These are phyloP conservation scores for Apamea anceps DNA, from an alignment of 2,888 invertebrate species.

Conservation along the genomic window DNA sequence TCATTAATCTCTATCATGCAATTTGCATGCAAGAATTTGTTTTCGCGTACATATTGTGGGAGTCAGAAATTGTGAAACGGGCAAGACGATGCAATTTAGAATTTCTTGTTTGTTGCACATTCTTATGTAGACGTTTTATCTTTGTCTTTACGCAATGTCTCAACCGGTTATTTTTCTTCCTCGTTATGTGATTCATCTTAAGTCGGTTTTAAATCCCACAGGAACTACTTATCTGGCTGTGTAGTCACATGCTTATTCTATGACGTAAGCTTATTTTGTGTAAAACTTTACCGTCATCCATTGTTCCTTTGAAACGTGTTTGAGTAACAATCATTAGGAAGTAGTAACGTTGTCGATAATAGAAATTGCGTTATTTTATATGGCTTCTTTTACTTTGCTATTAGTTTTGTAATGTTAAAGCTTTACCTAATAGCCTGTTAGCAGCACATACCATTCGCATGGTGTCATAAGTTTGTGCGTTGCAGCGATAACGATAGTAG, in stretches of 20 bases:
- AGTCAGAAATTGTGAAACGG: slow-evolving; percentile 43
- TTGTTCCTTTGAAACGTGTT: slow-evolving; percentile 62
- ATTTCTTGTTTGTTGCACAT: slow-evolving; percentile 37
- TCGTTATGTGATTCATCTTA: not conserved
- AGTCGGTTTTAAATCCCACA: slow-evolving; percentile 28
- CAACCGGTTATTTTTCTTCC: slow-evolving; percentile 5
- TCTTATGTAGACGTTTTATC: slow-evolving; percentile 30
- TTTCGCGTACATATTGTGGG: slow-evolving; percentile 58
- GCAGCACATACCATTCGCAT: slow-evolving; percentile 58
- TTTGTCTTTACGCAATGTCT: slow-evolving; percentile 21
- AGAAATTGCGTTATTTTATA: slow-evolving; percentile 42
- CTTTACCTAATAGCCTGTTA: slow-evolving; percentile 40
- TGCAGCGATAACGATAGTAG: slow-evolving; percentile 48
- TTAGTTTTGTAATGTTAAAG: slow-evolving; percentile 25
- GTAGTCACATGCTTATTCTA: slow-evolving; percentile 36
- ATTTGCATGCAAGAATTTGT: slow-evolving; percentile 62
- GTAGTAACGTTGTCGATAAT: slow-evolving; percentile 58
- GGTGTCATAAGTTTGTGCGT: slow-evolving; percentile 56
- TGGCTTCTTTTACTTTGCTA: slow-evolving; percentile 22
- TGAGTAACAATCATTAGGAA: slow-evolving; percentile 62
- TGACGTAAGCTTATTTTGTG: slow-evolving; percentile 64
- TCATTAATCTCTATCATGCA: slow-evolving; percentile 56
- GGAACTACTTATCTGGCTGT: slow-evolving; percentile 23
- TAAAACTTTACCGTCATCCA: slow-evolving; percentile 58
- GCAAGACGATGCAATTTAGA: slow-evolving; percentile 44